Evolutionary conservation across 2,888 invertebrate species (phyloP).

Genomic region (Thereva nobilitata): DNA sequence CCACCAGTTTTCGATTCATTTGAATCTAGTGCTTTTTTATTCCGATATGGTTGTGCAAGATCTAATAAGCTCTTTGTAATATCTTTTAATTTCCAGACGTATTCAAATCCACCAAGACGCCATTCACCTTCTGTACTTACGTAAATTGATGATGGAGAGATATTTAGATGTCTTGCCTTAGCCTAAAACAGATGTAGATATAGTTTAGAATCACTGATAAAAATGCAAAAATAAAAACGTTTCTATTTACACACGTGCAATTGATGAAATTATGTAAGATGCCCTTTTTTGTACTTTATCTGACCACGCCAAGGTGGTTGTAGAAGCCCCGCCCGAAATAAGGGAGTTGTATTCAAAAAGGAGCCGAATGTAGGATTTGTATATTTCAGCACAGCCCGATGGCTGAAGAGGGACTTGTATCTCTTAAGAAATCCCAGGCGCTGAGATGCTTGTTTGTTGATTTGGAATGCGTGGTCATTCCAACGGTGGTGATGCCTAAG

Average conservation of each 20-base stretch:
- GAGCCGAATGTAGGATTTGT: no score
- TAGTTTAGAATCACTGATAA: neutral
- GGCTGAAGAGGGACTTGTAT: no score
- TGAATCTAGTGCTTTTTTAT: constrained; percentile 72
- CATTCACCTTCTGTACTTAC: constrained; percentile 82
- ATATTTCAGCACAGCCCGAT: no score
- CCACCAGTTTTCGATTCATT: constrained; percentile 65
- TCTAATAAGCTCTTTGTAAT: constrained; percentile 68
- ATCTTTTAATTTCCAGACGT: constrained; percentile 71
- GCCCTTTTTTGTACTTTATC: no score
- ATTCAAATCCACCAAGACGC: constrained; percentile 87
- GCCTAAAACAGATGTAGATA: constrained; percentile 61
- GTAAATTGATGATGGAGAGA: constrained; percentile 78
- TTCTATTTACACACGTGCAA: neutral
- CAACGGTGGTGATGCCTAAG: no score
- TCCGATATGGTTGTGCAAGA: constrained; percentile 70
- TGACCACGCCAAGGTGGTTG: no score
- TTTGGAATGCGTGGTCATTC: no score
- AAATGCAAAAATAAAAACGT: neutral
- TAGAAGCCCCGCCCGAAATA: no score
- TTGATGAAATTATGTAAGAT: neutral
- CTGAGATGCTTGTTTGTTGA: no score
- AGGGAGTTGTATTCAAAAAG: no score
- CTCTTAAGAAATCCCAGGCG: no score
- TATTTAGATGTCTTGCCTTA: constrained; percentile 79